A percentile compares a stretch with the other conserved stretches of the same genome.
These are phyloP conservation scores for Nesoenas mayeri DNA, from an alignment of 2,113 vertebrate species.

Conservation along the genomic window DNA sequence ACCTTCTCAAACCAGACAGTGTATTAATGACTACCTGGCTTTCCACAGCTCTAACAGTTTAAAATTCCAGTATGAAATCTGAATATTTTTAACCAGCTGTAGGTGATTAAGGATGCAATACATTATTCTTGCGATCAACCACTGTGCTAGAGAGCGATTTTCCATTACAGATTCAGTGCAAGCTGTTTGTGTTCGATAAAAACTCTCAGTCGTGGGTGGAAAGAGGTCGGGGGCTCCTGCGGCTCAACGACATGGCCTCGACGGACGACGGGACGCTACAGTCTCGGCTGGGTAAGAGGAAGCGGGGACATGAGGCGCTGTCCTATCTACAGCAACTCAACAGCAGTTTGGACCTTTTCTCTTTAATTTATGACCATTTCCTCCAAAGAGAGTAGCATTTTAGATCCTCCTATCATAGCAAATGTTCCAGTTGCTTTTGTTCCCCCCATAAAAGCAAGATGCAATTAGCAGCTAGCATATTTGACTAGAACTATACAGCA, in stretches of 20 bases:
- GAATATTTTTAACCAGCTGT: background rate
- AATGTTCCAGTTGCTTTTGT: background rate
- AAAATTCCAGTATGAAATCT: background rate
- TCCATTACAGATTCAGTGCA: slow-evolving; percentile 92
- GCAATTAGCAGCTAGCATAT: background rate
- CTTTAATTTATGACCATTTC: background rate
- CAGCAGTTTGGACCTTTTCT: background rate
- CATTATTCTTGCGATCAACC: background rate
- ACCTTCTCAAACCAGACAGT: background rate
- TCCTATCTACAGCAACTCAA: background rate
- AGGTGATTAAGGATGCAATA: background rate
- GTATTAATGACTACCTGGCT: background rate
- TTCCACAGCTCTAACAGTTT: background rate
- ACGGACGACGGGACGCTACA: slow-evolving; percentile 92
- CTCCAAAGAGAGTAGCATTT: background rate
- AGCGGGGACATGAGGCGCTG: background rate
- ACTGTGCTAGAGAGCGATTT: background rate
- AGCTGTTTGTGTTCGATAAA: slow-evolving; percentile 98
- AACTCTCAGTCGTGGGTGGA: slow-evolving; percentile 98
- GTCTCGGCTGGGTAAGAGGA: slow-evolving; percentile 89
- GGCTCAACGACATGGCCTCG: slow-evolving; percentile 98
- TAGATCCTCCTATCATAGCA: background rate
- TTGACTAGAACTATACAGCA: background rate
- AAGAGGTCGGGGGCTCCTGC: slow-evolving; percentile 91
- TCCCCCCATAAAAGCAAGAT: background rate